phyloP scores from a whole-genome alignment of 2,113 vertebrate species.

The Thunnus thynnus region DNA sequence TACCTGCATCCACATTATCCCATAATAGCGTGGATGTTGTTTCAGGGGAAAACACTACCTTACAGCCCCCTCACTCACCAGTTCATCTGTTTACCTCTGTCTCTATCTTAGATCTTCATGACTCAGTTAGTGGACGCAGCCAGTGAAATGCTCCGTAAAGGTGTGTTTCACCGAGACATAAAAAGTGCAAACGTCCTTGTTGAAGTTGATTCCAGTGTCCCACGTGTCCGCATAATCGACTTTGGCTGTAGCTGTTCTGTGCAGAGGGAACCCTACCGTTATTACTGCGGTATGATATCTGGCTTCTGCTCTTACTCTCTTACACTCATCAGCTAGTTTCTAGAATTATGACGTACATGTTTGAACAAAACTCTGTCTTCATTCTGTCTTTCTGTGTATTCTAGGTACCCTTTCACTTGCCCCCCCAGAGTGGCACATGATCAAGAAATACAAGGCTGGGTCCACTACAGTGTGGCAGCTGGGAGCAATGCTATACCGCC shows the following conservation, averaged over 20 bases:
- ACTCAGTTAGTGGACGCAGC: conserved; percentile 12
- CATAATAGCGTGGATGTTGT: neutral
- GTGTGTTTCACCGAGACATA: conserved; percentile 19
- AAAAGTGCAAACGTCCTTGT: conserved; percentile 7
- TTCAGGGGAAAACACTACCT: neutral
- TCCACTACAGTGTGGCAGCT: conserved; percentile 13
- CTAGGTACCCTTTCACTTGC: neutral
- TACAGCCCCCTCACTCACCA: neutral
- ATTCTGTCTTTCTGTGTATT: neutral
- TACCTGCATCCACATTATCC: neutral
- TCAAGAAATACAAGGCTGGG: neutral
- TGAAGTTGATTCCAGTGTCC: neutral
- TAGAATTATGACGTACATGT: too few species aligned
- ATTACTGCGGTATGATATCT: neutral
- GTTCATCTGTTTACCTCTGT: neutral
- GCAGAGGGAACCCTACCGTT: neutral
- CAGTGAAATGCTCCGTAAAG: neutral
- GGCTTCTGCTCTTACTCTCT: neutral
- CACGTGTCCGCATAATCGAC: conserved; percentile 7
- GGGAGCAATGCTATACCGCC: conserved; percentile 1
- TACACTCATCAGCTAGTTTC: neutral
- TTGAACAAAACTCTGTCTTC: too few species aligned
- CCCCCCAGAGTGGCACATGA: conserved; percentile 6
- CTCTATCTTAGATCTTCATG: conserved; percentile 6
- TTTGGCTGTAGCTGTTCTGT: conserved; percentile 11